A percentile compares a stretch with the other conserved stretches of the same genome.
Evolutionary conservation across 1,140 invertebrate species (phyloP).

Genomic region (Theocolax elegans): DNA sequence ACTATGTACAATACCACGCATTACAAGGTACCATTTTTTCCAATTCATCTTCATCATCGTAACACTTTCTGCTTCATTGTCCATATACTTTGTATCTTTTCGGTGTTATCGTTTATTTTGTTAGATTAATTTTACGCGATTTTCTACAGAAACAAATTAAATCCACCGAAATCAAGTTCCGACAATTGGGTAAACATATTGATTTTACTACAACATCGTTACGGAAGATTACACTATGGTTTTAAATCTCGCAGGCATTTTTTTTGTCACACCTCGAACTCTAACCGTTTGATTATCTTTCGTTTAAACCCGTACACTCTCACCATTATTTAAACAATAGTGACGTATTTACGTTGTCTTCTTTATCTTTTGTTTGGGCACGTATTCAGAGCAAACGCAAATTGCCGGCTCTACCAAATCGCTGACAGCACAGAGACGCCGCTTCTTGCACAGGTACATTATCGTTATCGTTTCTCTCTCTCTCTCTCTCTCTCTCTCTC

Average conservation of each 20-base stretch:
- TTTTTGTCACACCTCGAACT: too few relatives aligned
- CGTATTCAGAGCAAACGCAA: slow-evolving; percentile 68
- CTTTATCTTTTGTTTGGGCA: slow-evolving; percentile 64
- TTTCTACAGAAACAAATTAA: too few relatives aligned
- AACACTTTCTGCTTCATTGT: background rate
- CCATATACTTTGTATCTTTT: too few relatives aligned
- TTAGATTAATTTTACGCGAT: too few relatives aligned
- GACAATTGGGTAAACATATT: too few relatives aligned
- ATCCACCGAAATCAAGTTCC: too few relatives aligned
- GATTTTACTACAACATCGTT: too few relatives aligned
- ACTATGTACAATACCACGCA: background rate
- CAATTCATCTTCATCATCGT: background rate
- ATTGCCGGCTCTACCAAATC: slow-evolving; percentile 66
- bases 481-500: slow-evolving; percentile 38
- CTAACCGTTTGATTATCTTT: too few relatives aligned
- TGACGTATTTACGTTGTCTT: slow-evolving; percentile 62
- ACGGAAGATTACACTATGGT: too few relatives aligned
- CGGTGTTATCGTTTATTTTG: too few relatives aligned
- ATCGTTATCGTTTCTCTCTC: slow-evolving; percentile 56
- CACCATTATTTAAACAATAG: slow-evolving; percentile 46
- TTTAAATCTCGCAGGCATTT: too few relatives aligned
- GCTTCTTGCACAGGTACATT: slow-evolving; percentile 68
- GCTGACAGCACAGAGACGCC: slow-evolving; percentile 67
- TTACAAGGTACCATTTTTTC: background rate
- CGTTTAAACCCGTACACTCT: background rate